Percentiles rank a stretch among this genome's conserved stretches.
These are phyloP conservation scores for Graptemys geographica DNA, from an alignment of 2,797 vertebrate species.

Conservation along the genomic window DNA sequence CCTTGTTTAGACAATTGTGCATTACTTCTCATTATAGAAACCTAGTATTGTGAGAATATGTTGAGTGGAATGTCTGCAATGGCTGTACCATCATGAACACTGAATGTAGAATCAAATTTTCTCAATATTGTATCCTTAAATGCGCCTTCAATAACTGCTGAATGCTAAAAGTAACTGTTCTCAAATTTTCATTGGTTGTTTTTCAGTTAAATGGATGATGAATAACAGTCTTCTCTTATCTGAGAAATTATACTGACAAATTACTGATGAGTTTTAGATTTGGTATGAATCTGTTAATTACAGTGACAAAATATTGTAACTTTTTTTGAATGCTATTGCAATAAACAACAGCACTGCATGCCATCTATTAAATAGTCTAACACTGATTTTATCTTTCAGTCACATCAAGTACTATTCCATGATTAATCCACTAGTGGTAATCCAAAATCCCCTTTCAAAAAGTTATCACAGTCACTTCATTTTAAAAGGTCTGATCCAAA, in stretches of 20 bases:
- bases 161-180: not conserved
- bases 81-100: not conserved
- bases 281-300: not conserved
- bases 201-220: not conserved
- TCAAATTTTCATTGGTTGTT: not conserved
- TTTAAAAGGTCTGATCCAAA: not conserved
- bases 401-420: not conserved
- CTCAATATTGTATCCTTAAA: slow-evolving; percentile 5
- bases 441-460: slow-evolving; percentile 1
- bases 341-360: not conserved
- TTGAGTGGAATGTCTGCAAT: not conserved
- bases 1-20: not conserved
- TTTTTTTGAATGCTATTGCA: not conserved
- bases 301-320: not conserved
- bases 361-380: not conserved
- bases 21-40: slow-evolving; percentile 20
- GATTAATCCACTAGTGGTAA: not conserved
- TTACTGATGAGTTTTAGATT: not conserved
- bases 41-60: not conserved
- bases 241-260: not conserved
- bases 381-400: not conserved
- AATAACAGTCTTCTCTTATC: not conserved
- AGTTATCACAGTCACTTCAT: slow-evolving; percentile 10
- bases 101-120: not conserved
- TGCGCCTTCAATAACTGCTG: not conserved